Percentiles rank a stretch among this genome's conserved stretches.
These are phyloP conservation scores for Dicycla oo DNA, from an alignment of 2,888 invertebrate genomes.

Conservation along the genomic window DNA sequence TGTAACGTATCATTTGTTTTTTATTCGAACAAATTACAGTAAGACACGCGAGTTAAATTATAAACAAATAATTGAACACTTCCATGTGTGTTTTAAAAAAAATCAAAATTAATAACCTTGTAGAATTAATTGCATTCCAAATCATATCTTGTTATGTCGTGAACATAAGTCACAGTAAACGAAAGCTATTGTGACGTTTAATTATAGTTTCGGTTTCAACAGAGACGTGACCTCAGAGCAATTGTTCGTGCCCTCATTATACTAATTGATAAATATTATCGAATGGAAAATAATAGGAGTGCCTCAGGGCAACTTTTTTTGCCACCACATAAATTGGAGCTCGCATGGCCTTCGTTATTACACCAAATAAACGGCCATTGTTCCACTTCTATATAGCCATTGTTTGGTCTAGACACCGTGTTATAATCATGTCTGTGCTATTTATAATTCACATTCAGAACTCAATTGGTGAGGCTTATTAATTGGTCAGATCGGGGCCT, in stretches of 20 bases:
- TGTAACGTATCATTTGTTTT: background rate
- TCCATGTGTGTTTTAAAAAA: slow-evolving; percentile 48
- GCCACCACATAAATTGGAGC: slow-evolving; percentile 18
- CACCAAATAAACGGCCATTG: slow-evolving; percentile 45
- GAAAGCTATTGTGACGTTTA: slow-evolving; percentile 67
- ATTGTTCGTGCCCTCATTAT: slow-evolving; percentile 69
- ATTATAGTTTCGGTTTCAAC: slow-evolving; percentile 65
- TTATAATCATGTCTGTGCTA: slow-evolving; percentile 25
- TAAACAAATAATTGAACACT: slow-evolving; percentile 28
- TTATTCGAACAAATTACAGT: background rate
- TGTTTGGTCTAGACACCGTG: slow-evolving; percentile 53
- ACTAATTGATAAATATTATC: slow-evolving; percentile 70
- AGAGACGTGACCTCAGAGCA: slow-evolving; percentile 57
- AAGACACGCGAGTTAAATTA: slow-evolving; percentile 41
- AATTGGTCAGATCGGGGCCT: slow-evolving; percentile 10
- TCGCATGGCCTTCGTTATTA: slow-evolving; percentile 47
- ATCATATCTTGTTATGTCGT: slow-evolving; percentile 53
- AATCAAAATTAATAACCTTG: slow-evolving; percentile 56
- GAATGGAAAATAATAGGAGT: slow-evolving; percentile 64
- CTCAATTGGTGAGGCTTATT: slow-evolving; percentile 6
- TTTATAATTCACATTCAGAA: slow-evolving; percentile 34
- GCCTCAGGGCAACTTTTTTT: slow-evolving; percentile 61
- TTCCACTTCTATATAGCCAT: slow-evolving; percentile 52
- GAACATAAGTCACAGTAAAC: slow-evolving; percentile 64
- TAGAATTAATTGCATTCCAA: slow-evolving; percentile 56